Conservation (phyloP, 2,113 vertebrate genomes). For the Sarotherodon lohbergeri region DNA sequence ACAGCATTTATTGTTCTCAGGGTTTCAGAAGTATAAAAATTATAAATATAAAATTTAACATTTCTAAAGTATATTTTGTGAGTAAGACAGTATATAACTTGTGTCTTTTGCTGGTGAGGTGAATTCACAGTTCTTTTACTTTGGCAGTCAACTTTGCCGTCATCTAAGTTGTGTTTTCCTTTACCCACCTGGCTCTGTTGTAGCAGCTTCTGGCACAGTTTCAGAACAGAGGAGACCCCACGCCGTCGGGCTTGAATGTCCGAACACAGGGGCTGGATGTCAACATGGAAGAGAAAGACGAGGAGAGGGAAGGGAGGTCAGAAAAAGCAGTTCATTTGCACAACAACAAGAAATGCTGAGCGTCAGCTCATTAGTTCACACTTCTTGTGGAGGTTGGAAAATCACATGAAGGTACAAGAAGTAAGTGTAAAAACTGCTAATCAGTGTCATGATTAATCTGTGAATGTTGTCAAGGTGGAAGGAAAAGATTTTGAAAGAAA, state of each 20-base stretch:
- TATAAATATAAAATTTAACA: background rate
- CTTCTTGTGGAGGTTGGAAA: background rate
- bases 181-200: constrained; percentile 74
- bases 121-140: background rate
- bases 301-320: background rate
- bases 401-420: background rate
- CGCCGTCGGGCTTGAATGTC: constrained; percentile 87
- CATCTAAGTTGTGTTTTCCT: background rate
- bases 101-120: background rate
- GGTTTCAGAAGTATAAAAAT: background rate
- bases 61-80: background rate
- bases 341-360: background rate
- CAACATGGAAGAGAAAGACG: background rate
- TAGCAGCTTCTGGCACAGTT: constrained; percentile 90
- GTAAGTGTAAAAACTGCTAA: background rate
- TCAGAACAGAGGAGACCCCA: constrained; percentile 87
- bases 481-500: too few relatives aligned
- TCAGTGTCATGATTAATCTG: too few relatives aligned
- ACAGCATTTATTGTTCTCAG: background rate
- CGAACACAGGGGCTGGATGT: constrained; percentile 81
- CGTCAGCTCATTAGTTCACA: background rate
- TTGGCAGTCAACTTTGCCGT: background rate
- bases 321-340: background rate
- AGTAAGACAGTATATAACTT: background rate
- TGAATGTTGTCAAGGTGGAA: too few relatives aligned